Evolutionary conservation across 1,140 invertebrate species (phyloP).

Genomic region (Caenorhabditis remanei): DNA sequence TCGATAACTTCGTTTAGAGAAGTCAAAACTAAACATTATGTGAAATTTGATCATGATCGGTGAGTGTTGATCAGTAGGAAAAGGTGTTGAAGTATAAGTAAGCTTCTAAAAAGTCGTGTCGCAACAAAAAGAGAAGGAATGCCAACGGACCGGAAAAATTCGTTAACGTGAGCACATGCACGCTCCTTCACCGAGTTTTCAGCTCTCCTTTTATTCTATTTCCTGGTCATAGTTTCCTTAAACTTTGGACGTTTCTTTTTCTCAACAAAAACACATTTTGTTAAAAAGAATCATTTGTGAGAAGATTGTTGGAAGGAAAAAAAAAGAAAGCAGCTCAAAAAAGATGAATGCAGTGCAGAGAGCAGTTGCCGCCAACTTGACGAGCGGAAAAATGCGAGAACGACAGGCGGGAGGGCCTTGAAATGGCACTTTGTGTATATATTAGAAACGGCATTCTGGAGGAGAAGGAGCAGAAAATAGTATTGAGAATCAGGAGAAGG

Average conservation of each 20-base stretch:
- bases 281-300: conserved; percentile 16
- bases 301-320: conserved; percentile 35
- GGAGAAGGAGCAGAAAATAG: background rate
- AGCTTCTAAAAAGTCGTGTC: background rate
- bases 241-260: background rate
- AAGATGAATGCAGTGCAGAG: background rate
- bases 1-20: background rate
- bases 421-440: conserved; percentile 53
- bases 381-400: conserved; percentile 26
- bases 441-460: conserved; percentile 47
- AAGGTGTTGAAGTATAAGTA: conserved; percentile 9
- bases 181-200: background rate
- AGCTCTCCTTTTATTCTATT: conserved; percentile 11
- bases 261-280: background rate
- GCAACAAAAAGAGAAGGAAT: background rate
- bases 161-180: background rate
- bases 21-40: background rate
- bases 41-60: background rate
- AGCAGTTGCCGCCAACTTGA: conserved; percentile 46
- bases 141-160: conserved; percentile 14
- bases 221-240: conserved; percentile 7
- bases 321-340: background rate
- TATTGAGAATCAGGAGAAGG: background rate
- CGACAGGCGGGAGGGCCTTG: conserved; percentile 44
- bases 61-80: conserved; percentile 1